Conservation (phyloP, 2,888 invertebrate genomes). For the Ditylenchus weischeri region DNA sequence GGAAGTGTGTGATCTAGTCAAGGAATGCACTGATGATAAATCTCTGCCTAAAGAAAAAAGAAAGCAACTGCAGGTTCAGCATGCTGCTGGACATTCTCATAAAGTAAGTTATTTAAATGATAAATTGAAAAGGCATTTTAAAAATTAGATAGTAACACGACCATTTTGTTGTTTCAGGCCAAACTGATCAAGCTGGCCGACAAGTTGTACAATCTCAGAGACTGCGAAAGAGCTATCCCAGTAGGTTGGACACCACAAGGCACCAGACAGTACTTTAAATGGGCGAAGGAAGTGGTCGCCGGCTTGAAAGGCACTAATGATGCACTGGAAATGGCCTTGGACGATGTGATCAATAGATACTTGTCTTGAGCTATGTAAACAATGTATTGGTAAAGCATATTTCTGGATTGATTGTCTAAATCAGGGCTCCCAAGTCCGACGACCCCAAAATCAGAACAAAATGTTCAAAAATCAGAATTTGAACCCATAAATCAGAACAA, state of each 20-base stretch:
- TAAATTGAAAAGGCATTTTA: too few species aligned
- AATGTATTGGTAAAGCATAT: too few species aligned
- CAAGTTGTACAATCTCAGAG: conserved; percentile 77
- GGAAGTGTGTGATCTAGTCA: conserved; percentile 61
- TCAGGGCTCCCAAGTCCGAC: too few species aligned
- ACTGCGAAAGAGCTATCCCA: conserved; percentile 65
- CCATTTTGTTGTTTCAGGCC: conserved; percentile 62
- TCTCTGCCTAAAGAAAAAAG: conserved; percentile 67
- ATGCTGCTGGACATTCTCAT: conserved; percentile 42
- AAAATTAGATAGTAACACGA: too few species aligned
- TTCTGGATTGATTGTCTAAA: too few species aligned
- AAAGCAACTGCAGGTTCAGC: conserved; percentile 61
- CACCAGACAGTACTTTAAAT: conserved; percentile 53
- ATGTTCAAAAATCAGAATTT: too few species aligned
- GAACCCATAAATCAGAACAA: too few species aligned
- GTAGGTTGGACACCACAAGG: conserved; percentile 49
- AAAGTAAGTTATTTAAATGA: conserved; percentile 27
- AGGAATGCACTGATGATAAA: conserved; percentile 70
- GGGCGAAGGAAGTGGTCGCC: conserved; percentile 46
- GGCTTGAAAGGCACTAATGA: conserved; percentile 52
- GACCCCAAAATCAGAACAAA: too few species aligned
- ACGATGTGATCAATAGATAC: conserved; percentile 49
- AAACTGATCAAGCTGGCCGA: conserved; percentile 78
- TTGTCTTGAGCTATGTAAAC: too few species aligned
- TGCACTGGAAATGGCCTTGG: conserved; percentile 44